Percentiles rank a stretch among this genome's conserved stretches.
phyloP scores from a whole-genome alignment of 2,797 vertebrate species.

The Rousettus madagascariensis region DNA sequence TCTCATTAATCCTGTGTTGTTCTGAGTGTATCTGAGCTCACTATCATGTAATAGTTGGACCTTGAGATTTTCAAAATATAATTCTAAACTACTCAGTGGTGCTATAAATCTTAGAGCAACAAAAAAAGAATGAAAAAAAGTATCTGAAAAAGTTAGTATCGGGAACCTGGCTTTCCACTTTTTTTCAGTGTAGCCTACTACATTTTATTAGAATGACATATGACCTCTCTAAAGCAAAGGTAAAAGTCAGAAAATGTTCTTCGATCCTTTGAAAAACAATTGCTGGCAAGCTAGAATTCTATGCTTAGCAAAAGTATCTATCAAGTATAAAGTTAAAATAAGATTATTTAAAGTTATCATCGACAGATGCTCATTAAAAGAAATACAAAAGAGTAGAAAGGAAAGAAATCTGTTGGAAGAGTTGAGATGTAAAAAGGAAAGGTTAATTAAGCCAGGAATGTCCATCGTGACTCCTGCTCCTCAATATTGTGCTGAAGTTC shows the following conservation, averaged over 20 bases:
- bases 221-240: background rate
- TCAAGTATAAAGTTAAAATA: background rate
- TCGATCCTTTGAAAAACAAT: background rate
- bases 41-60: background rate
- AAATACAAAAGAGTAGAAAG: background rate
- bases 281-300: background rate
- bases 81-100: background rate
- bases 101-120: background rate
- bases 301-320: background rate
- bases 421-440: background rate
- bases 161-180: background rate
- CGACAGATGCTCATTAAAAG: background rate
- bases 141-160: background rate
- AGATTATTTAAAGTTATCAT: background rate
- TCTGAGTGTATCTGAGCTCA: background rate
- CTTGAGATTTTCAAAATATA: background rate
- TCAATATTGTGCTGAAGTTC: background rate
- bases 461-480: accelerated
- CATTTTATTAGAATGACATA: background rate
- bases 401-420: background rate
- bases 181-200: background rate
- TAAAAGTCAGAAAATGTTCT: background rate
- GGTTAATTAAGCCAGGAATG: background rate
- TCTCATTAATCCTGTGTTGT: background rate
- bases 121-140: background rate